phyloP scores from a whole-genome alignment of 1,140 invertebrate genomes.

The Trichomalopsis sarcophagae region DNA sequence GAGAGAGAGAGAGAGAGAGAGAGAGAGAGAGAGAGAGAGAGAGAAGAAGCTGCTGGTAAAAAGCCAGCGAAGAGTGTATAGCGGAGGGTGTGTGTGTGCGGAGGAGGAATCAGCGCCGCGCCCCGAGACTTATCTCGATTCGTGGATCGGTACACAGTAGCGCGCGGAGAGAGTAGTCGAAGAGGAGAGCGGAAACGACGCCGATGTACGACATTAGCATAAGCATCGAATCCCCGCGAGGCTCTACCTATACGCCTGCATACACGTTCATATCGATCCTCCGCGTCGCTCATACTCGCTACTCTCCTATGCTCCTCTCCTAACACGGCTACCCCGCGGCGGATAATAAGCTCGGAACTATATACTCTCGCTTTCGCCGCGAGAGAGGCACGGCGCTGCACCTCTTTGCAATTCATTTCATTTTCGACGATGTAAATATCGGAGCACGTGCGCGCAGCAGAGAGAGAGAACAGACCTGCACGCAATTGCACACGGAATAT shows the following conservation, averaged over 20 bases:
- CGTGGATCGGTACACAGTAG: conserved; percentile 54
- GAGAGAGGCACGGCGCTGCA: conserved; percentile 34
- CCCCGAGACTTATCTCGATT: conserved; percentile 53
- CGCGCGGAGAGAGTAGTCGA: neutral
- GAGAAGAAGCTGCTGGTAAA: neutral
- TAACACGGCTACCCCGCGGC: neutral
- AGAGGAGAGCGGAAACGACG: conserved; percentile 51
- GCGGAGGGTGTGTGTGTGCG: neutral
- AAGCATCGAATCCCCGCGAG: conserved; percentile 49
- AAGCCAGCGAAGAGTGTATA: neutral
- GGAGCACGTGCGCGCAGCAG: neutral
- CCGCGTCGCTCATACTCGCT: neutral
- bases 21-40: neutral
- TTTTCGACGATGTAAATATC: conserved; percentile 9
- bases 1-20: too few relatives aligned
- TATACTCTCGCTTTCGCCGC: conserved; percentile 53
- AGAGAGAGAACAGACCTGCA: neutral
- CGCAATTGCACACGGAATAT: conserved; percentile 45
- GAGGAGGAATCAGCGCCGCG: neutral
- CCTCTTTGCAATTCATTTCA: conserved; percentile 37
- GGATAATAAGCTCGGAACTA: conserved; percentile 7
- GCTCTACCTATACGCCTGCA: neutral
- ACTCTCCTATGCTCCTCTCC: neutral
- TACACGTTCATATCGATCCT: conserved; percentile 54
- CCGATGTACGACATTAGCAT: conserved; percentile 57